Base-by-base conservation (phyloP, 2,113 vertebrate species). In the Melanerpes aurifrons region DNA sequence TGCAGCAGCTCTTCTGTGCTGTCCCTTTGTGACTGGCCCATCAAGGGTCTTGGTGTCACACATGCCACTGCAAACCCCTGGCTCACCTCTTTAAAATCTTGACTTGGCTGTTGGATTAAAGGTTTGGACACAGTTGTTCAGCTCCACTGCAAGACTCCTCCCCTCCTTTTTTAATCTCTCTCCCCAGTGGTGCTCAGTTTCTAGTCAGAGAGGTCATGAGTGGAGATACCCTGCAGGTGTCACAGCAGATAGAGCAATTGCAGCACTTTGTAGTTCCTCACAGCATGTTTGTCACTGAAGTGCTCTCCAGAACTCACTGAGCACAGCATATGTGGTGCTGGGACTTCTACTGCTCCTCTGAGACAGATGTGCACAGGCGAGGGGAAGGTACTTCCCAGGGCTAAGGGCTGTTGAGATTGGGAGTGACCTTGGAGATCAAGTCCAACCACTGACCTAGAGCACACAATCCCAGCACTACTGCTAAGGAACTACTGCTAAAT, bases 51-150 rank as follows among this genome's bases (percentile, higher is more conserved):
- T 25, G 32, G 57, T 7, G 47, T 45, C 32, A 68, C 35, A 15
- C 12, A 1, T 17, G 2, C 12, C 50, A 7, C 32, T 5, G 2
- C 85, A 19, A 3, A 3, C 32, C 59, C 4, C 4, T 1, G 24
- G 21, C 53, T 47, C 6, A 5, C 32, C 77, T 28, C 32, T 37
- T 59, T 75, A 61, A 72, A 75, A 29, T 40, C 80, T 15, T 17
- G 47, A 48, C 62, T 32, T 28, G 48, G 76, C 35, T 62, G 22
- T 64, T 3, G 26, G 57, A 54, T 32, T 62, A 58, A 48, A 71
- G 20, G 63, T 40, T 71, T 35, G 7, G 70, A 10, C 50, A 6
- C 66, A 37, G 57, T 3, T 31, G 28, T 14, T 8, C 29, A 21
- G 3, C 56, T 50, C n/a, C 59, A 7, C 43, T 7, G 47, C 21